These are phyloP conservation scores for Drosophila willistoni DNA, from an alignment of 1,140 invertebrate genomes.

Conservation along the genomic window DNA sequence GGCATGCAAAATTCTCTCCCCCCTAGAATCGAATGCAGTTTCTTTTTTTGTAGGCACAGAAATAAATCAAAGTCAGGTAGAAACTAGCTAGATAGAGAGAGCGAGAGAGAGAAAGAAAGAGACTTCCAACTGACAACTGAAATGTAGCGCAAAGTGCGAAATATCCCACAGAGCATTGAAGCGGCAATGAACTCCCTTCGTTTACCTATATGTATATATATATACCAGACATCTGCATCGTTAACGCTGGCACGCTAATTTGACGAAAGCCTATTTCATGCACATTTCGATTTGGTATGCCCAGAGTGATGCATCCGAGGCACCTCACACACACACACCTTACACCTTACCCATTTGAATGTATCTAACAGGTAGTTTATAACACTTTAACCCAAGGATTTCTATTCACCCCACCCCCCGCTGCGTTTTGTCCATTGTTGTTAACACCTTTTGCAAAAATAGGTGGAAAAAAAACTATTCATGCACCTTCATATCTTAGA, in stretches of 20 bases:
- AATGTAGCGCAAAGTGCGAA: conserved; percentile 66
- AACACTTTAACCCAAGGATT: conserved; percentile 45
- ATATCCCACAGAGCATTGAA: conserved; percentile 71
- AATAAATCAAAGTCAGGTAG: conserved; percentile 52
- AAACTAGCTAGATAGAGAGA: not conserved
- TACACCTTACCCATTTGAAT: conserved; percentile 15
- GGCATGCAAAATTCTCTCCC: conserved; percentile 51
- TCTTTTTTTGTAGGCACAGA: conserved; percentile 31
- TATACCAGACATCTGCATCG: conserved; percentile 48
- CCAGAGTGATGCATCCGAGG: conserved; percentile 21
- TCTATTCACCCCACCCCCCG: conserved; percentile 15
- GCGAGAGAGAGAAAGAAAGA: not conserved
- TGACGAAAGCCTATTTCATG: conserved; percentile 80
- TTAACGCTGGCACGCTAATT: conserved; percentile 78
- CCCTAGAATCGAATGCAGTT: conserved; percentile 53
- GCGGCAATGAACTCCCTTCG: conserved; percentile 9
- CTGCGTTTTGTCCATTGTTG: conserved; percentile 36
- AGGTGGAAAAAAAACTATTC: not conserved
- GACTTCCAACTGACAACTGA: conserved; percentile 39
- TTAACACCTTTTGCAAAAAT: conserved; percentile 74
- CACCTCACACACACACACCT: not conserved
- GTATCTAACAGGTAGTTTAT: conserved; percentile 75
- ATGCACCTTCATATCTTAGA: not conserved
- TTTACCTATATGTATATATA: too few relatives aligned
- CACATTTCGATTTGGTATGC: conserved; percentile 63